These are phyloP conservation scores for Zhengitettix transpicula DNA, from an alignment of 2,888 invertebrate genomes.

Conservation along the genomic window DNA sequence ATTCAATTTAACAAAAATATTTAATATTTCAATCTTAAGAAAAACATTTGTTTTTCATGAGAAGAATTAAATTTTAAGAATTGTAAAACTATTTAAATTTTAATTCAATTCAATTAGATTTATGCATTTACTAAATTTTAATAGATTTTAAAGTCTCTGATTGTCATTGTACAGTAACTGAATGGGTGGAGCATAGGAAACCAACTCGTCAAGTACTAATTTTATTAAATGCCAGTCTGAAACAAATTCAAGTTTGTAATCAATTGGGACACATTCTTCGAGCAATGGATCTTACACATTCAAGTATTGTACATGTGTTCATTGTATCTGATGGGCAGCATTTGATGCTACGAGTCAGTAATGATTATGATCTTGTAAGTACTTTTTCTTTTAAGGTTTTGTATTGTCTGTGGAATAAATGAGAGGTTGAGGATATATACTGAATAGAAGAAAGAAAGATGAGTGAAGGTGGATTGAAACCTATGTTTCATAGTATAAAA, in stretches of 20 bases:
- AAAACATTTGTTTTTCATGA: no score
- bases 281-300: constrained; percentile 25
- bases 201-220: constrained; percentile 25
- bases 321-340: constrained; percentile 24
- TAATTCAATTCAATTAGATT: neutral
- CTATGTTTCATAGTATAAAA: no score
- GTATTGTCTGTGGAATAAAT: no score
- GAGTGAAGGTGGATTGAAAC: no score
- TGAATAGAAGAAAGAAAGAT: no score
- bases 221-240: constrained; percentile 20
- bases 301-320: constrained; percentile 19
- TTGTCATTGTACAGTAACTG: constrained; percentile 18
- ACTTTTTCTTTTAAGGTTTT: no score
- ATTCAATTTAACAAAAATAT: no score
- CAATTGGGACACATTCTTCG: constrained; percentile 26
- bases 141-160: neutral
- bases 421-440: no score
- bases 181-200: constrained; percentile 26
- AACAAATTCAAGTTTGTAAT: constrained; percentile 25
- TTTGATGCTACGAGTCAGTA: constrained; percentile 26
- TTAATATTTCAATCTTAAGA: no score
- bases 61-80: no score
- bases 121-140: neutral
- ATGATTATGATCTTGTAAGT: constrained; percentile 36
- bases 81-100: neutral